Evolutionary conservation across 1,140 invertebrate genomes (phyloP).

Genomic region (Aradophagus sp.): DNA sequence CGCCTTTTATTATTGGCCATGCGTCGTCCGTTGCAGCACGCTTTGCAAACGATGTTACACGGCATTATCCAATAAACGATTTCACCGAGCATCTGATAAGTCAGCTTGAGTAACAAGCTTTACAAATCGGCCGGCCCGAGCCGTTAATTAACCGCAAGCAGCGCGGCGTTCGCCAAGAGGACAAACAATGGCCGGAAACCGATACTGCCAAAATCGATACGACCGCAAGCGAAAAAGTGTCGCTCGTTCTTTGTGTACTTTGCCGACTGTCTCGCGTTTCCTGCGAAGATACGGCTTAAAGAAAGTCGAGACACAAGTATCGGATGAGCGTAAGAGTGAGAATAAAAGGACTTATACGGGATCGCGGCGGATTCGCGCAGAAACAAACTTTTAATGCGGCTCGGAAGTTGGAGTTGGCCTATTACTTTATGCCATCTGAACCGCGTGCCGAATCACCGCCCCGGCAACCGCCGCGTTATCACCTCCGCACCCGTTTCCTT

Average conservation of each 20-base stretch:
- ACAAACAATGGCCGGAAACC: no score
- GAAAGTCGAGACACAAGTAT: constrained; percentile 38
- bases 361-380: no score
- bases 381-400: constrained; percentile 60
- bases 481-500: constrained; percentile 53
- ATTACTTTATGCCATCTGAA: constrained; percentile 59
- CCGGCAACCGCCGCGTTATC: constrained; percentile 50
- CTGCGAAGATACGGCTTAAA: constrained; percentile 22
- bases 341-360: constrained; percentile 39
- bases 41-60: no score
- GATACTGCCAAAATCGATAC: constrained; percentile 29
- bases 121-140: no score
- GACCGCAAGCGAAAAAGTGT: constrained; percentile 12
- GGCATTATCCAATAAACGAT: no score
- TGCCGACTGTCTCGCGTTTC: constrained; percentile 33
- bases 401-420: constrained; percentile 58
- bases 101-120: no score
- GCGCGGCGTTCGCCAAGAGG: no score
- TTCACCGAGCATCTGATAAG: no score
- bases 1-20: no score
- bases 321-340: constrained; percentile 37
- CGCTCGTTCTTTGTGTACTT: constrained; percentile 26
- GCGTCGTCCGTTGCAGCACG: no score
- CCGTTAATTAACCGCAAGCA: no score
- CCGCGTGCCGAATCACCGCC: no score